A percentile compares a stretch with the other conserved stretches of the same genome.
phyloP scores from a whole-genome alignment of 2,888 invertebrate species.

The Yponomeuta plumbellus region DNA sequence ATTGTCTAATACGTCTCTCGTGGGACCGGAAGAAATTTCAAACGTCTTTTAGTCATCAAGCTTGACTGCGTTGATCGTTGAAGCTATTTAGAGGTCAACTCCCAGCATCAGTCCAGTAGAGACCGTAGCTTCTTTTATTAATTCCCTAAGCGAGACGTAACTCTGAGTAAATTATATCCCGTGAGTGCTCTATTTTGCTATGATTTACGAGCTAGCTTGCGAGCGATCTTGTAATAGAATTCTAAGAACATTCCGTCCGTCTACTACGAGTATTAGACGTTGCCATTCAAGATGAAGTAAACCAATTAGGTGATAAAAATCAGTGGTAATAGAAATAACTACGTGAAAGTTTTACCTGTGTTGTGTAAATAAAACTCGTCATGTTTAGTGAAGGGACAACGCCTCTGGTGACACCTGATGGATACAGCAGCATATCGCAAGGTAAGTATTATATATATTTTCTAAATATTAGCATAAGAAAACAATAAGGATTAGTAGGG shows the following conservation, averaged over 20 bases:
- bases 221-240: conserved; percentile 30
- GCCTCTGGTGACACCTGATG: conserved; percentile 68
- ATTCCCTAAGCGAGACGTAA: background rate
- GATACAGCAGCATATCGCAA: conserved; percentile 65
- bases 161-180: conserved; percentile 17
- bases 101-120: background rate
- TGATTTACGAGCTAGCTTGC: conserved; percentile 32
- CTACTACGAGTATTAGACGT: background rate
- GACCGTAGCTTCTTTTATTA: background rate
- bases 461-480: too few relatives aligned
- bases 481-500: too few relatives aligned
- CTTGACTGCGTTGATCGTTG: background rate
- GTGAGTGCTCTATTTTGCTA: conserved; percentile 28
- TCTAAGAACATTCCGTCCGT: conserved; percentile 19
- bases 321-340: background rate
- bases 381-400: conserved; percentile 62
- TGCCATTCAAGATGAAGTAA: background rate
- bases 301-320: background rate
- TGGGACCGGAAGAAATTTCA: background rate
- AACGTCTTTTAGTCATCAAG: background rate
- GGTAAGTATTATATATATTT: conserved; percentile 36
- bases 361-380: conserved; percentile 17
- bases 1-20: background rate
- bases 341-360: conserved; percentile 18
- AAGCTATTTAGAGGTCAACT: background rate